These are phyloP conservation scores for Hapalemur alaotrensis DNA, from an alignment of 2,797 vertebrate genomes.

Conservation along the genomic window DNA sequence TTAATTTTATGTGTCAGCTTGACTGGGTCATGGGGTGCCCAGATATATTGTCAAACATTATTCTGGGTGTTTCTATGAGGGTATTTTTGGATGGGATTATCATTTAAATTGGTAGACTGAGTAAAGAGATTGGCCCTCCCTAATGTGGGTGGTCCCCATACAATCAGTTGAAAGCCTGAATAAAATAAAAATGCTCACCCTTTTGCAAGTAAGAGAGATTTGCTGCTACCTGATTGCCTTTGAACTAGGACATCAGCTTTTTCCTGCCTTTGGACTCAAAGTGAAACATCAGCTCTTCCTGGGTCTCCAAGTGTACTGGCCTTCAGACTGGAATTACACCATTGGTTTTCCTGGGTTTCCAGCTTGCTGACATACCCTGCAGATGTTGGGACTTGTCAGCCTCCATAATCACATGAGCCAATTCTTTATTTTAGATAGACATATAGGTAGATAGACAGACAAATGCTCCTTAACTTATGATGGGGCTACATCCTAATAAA, in stretches of 20 bases:
- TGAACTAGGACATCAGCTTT: not conserved
- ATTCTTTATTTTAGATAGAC: not conserved
- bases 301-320: not conserved
- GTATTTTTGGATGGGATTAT: not conserved
- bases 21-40: not conserved
- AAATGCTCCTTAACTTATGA: not conserved
- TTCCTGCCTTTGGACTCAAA: not conserved
- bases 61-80: not conserved
- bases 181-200: constrained; percentile 1
- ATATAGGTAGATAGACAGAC: not conserved
- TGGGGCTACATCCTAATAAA: not conserved
- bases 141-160: not conserved
- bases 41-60: constrained; percentile 28
- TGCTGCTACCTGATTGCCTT: not conserved
- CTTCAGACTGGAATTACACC: not conserved
- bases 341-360: not conserved
- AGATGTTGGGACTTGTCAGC: not conserved
- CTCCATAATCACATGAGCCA: not conserved
- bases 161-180: not conserved
- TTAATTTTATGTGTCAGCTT: constrained; percentile 15
- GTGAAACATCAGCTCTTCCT: not conserved
- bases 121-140: not conserved
- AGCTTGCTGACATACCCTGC: not conserved
- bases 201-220: not conserved
- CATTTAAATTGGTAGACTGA: not conserved